A percentile compares a stretch with the other conserved stretches of the same genome.
phyloP scores from a whole-genome alignment of 2,113 vertebrate genomes.

The Thamnaconus septentrionalis region DNA sequence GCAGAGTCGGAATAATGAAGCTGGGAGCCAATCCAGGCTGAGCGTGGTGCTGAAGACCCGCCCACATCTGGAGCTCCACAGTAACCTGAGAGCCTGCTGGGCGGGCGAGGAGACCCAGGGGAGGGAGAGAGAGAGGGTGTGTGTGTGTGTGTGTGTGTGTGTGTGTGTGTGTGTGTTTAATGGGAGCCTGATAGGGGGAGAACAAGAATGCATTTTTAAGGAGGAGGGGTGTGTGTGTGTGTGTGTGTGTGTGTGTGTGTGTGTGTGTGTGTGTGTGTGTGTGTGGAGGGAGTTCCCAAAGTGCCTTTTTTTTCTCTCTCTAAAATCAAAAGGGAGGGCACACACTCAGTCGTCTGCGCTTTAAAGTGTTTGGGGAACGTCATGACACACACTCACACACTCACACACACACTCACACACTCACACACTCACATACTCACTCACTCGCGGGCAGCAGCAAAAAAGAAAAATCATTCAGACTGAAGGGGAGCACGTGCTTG shows the following conservation, averaged over 20 bases:
- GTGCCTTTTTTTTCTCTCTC: not conserved
- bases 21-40: constrained; percentile 23
- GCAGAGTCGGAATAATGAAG: constrained; percentile 1
- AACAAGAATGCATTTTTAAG: not conserved
- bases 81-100: constrained; percentile 55
- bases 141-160: too few relatives aligned
- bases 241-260: not conserved
- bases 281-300: constrained; percentile 63
- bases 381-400: not conserved
- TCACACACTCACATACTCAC: too few relatives aligned
- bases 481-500: constrained; percentile 12
- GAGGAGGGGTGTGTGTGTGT: not conserved
- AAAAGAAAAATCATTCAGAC: not conserved
- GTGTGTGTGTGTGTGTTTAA: constrained; percentile 14
- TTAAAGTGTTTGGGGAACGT: constrained; percentile 16
- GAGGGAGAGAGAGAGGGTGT: constrained; percentile 18
- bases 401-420: too few relatives aligned
- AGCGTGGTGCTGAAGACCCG: constrained; percentile 25
- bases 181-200: constrained; percentile 26
- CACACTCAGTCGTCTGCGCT: constrained; percentile 1
- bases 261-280: not conserved
- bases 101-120: constrained; percentile 22
- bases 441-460: too few relatives aligned
- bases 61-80: constrained; percentile 52
- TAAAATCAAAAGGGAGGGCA: constrained; percentile 44